Base-by-base conservation (phyloP, 2,888 invertebrate species). In the Microctonus aethiopoides region DNA sequence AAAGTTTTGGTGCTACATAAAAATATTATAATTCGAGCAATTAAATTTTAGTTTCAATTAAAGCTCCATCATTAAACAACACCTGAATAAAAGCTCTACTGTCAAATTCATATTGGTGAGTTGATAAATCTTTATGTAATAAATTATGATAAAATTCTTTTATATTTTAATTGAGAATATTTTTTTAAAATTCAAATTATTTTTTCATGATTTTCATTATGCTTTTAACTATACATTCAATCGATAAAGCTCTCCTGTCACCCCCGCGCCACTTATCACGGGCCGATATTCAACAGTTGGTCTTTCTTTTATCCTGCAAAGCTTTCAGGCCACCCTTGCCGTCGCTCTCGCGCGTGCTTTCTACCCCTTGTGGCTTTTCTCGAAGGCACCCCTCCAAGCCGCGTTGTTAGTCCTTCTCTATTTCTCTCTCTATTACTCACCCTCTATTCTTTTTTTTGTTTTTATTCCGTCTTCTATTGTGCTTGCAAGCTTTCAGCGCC, bases 211-310 rank as follows among this genome's bases (percentile, higher is more conserved):
- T 20, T 4, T 16, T 7, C 16, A 46, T 4, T 16, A 1, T n/a
- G 16, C n/a, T n/a, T 6, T 2, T 46, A n/a, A 7, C 20, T 32
- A 57, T 29, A 57, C 6, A 32, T 57, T 34, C 32, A 29, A 62
- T 68, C 66, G 65, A 72, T 72, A 41, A 51, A 59, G 67, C 65
- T 65, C 59, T 68, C 72, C 72, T 67, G 16, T 68, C 67, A 66
- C 72, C 74, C 71, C 74, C 61, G 69, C 67, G 75, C 72, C 74
- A 78, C 79, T 81, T 80, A 81, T 80, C 79, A 79, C 74, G 62
- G 77, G 79, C 77, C 81, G 82, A 83, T 83, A 82, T 84, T 86
- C 86, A 86, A 86, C 86, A 86, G 86, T 86, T 86, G 86, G 86
- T 83, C 84, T 78, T 86, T 85, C 84, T 86, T 86, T 85, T 86